Evolutionary conservation across 53 echinoderm and acorn worm species (phyloP).

Genomic region (Patiria pectinifera): DNA sequence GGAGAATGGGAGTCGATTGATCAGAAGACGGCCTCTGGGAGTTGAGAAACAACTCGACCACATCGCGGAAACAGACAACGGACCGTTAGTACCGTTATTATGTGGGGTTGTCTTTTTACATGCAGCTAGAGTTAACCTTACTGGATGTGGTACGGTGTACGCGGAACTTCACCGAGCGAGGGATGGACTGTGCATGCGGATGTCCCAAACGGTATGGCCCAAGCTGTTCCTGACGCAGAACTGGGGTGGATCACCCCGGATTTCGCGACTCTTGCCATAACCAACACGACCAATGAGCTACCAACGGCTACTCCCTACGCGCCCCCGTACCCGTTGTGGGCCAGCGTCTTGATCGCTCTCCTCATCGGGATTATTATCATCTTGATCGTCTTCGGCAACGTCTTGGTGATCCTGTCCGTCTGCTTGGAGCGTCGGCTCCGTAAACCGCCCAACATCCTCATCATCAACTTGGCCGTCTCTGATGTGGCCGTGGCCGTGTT

Average conservation of each 20-base stretch:
- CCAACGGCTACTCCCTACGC: neutral
- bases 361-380: conserved; percentile 48
- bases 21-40: conserved; percentile 8
- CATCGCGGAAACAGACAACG: neutral
- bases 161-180: neutral
- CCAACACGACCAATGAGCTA: neutral
- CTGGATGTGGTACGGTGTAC: neutral
- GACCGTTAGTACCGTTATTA: no score
- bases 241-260: neutral
- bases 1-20: neutral
- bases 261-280: neutral
- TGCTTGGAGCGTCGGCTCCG: conserved; percentile 82
- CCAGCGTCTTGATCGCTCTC: conserved; percentile 19
- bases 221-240: neutral
- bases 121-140: neutral
- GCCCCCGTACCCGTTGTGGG: conserved; percentile 31
- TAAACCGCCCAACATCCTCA: conserved; percentile 89
- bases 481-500: conserved; percentile 85
- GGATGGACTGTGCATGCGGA: conserved; percentile 26
- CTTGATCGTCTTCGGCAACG: conserved; percentile 82
- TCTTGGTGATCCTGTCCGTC: conserved; percentile 90
- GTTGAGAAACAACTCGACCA: neutral
- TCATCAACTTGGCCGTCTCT: conserved; percentile 89
- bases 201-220: neutral
- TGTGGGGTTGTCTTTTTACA: neutral